phyloP scores from a whole-genome alignment of 2,113 vertebrate species.

The Murina feae region DNA sequence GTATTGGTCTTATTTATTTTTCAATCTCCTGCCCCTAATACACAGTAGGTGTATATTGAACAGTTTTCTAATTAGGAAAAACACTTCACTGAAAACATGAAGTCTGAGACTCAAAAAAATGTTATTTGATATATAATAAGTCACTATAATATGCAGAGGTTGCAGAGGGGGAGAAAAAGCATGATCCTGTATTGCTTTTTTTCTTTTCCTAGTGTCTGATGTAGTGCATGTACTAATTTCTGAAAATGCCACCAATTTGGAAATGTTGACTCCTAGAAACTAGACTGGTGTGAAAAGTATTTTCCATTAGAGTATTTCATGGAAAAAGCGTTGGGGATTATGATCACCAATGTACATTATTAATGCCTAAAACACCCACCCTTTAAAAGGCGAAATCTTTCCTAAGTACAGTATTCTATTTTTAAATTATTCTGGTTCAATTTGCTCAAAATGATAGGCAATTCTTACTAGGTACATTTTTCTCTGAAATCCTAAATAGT shows the following conservation, averaged over 20 bases:
- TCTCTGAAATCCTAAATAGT: not conserved
- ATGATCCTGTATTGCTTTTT: not conserved
- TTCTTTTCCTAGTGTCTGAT: not conserved
- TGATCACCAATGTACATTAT: not conserved
- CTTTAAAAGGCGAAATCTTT: constrained; percentile 15
- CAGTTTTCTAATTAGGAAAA: not conserved
- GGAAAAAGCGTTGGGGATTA: constrained; percentile 18
- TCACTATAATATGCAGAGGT: not conserved
- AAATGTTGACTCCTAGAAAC: constrained; percentile 24
- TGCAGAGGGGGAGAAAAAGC: not conserved
- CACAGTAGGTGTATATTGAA: not conserved
- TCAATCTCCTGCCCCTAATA: not conserved
- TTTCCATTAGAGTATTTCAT: constrained; percentile 24
- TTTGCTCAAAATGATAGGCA: constrained; percentile 19
- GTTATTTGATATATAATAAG: not conserved
- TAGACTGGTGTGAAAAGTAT: not conserved
- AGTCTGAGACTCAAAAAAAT: not conserved
- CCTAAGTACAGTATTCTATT: not conserved
- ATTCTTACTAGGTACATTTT: not conserved
- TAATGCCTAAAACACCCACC: not conserved
- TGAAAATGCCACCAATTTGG: constrained; percentile 14
- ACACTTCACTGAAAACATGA: not conserved
- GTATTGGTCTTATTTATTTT: not conserved
- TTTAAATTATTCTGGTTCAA: constrained; percentile 21
- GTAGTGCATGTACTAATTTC: not conserved